Evolutionary conservation across 2,888 invertebrate genomes (phyloP).

Genomic region (Mythimna lalbum): DNA sequence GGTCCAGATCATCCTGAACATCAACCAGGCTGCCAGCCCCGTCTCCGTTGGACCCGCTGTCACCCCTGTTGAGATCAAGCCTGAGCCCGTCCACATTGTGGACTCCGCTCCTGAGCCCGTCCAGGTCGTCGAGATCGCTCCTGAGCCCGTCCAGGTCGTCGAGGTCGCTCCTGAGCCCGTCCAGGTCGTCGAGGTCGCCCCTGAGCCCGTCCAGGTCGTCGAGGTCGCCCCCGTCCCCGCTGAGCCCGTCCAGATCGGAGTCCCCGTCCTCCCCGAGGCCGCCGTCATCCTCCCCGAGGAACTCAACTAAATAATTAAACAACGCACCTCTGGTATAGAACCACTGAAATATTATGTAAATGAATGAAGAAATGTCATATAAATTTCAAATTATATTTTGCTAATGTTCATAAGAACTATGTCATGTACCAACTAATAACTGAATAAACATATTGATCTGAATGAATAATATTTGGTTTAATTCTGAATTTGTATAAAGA

Average conservation of each 20-base stretch:
- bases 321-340: slow-evolving; percentile 13
- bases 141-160: slow-evolving; percentile 29
- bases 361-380: slow-evolving; percentile 14
- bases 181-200: slow-evolving; percentile 38
- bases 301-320: slow-evolving; percentile 38
- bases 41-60: slow-evolving; percentile 32
- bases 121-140: slow-evolving; percentile 38
- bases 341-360: slow-evolving; percentile 14
- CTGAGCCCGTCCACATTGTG: slow-evolving; percentile 52
- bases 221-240: slow-evolving; percentile 25
- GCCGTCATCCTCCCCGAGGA: slow-evolving; percentile 62
- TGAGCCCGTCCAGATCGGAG: slow-evolving; percentile 35
- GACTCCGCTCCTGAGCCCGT: slow-evolving; percentile 51
- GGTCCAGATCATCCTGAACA: slow-evolving; percentile 73
- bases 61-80: slow-evolving; percentile 42
- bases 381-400: slow-evolving; percentile 34
- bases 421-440: slow-evolving; percentile 10
- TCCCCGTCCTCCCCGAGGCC: slow-evolving; percentile 16
- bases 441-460: slow-evolving; percentile 42
- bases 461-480: slow-evolving; percentile 9
- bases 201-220: slow-evolving; percentile 29
- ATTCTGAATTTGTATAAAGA: not conserved
- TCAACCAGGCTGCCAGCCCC: slow-evolving; percentile 61
- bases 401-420: slow-evolving; percentile 26
- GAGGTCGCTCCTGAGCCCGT: slow-evolving; percentile 34